Evolutionary conservation across 2,113 vertebrate species (phyloP), one percentile per base, ranked within the genome.

Genomic region (Madoqua kirkii): DNA sequence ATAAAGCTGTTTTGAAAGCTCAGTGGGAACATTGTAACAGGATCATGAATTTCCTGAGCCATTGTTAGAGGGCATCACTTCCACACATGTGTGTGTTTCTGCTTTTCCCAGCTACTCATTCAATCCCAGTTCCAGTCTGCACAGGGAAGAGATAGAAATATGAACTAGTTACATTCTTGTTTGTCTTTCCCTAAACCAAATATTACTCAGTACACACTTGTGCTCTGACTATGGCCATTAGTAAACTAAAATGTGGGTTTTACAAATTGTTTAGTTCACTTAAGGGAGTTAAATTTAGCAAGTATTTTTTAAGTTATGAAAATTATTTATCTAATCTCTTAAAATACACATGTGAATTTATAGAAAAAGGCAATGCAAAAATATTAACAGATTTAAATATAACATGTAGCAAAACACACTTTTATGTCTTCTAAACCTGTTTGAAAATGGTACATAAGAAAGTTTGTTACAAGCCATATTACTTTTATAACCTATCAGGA

Each of bases 381-480:
- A 97, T 97, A 97, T 92, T 90, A 97, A 88, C 36, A 76, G 23
- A 96, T 43, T 76, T 76, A 76, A 98, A 96, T 89, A 76, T 76
- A 76, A 25, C 23, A 27, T 43, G 36, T 76, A 76, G 86, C 93
- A 89, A 54, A 97, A 89, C 93, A 97, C 60, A 96, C 54, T 95
- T 48, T 85, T 31, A 96, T 93, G 57, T 91, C 1, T 93, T 95
- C 88, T 92, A 76, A 86, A 91, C 78, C 59, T 62, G 62, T 97
- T 48, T 95, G 82, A 87, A 87, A 98, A 94, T 96, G 13, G 52
- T 95, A 98, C 21, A 83, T 43, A 60, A 98, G 87, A n/a, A 94
- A 89, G 60, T 84, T 96, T 98, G 59, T 91, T 98, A 90, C 25
- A 97, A 97, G 91, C 97, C 92, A 67, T 91, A 91, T 95, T 95